Percentiles rank a stretch among this genome's conserved stretches.
These are phyloP conservation scores for Apodemia mormo DNA, from an alignment of 2,888 invertebrate species.

Conservation along the genomic window DNA sequence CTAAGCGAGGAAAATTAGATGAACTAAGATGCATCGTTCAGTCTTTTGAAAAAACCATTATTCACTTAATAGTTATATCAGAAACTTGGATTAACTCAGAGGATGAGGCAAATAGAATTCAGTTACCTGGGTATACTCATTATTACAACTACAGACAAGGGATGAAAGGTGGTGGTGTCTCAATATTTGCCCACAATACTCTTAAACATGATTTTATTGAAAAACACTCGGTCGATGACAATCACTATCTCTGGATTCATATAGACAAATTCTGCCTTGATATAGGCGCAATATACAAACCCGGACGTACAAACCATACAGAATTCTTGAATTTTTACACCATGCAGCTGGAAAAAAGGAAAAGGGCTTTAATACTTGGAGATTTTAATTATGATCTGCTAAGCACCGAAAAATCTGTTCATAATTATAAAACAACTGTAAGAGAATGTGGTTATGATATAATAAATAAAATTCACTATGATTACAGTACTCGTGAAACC, in stretches of 20 bases:
- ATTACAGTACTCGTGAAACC: conserved; percentile 18
- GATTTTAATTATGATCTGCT: conserved; percentile 36
- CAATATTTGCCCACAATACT: conserved; percentile 22
- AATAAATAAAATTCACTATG: conserved; percentile 18
- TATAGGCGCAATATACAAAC: conserved; percentile 37
- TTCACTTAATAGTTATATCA: conserved; percentile 20
- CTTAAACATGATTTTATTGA: conserved; percentile 32
- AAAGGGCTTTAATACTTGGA: conserved; percentile 35
- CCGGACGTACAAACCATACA: conserved; percentile 32
- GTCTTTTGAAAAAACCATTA: not conserved
- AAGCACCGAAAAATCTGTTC: conserved; percentile 19
- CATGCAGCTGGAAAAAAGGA: conserved; percentile 28
- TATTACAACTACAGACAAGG: conserved; percentile 22
- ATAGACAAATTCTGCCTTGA: conserved; percentile 33
- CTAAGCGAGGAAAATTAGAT: conserved; percentile 21
- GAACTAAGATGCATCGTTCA: conserved; percentile 22
- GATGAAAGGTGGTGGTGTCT: conserved; percentile 26
- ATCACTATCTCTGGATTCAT: conserved; percentile 39
- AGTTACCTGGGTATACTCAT: conserved; percentile 18
- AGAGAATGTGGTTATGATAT: conserved; percentile 23
- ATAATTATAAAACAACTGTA: conserved; percentile 19
- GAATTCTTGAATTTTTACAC: conserved; percentile 28
- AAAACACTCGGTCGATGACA: conserved; percentile 30
- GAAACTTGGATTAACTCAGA: conserved; percentile 17
- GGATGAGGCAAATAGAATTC: conserved; percentile 8